Conservation (phyloP, 2,113 vertebrate species). For the Ascaphus truei region DNA sequence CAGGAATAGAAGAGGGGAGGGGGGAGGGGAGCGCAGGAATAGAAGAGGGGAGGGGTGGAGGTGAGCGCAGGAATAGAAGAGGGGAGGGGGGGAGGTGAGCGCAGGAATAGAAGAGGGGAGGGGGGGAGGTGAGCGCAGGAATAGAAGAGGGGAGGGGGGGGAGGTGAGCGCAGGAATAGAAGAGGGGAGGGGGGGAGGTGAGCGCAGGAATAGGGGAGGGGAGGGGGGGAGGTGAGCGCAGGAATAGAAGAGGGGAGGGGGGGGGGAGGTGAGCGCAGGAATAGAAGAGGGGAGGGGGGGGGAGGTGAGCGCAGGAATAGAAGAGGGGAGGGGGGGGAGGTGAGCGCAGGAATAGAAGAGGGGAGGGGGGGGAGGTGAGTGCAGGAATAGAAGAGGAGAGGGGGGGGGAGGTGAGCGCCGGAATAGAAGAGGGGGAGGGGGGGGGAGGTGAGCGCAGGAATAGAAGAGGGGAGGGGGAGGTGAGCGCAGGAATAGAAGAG, state of each 20-base stretch:
- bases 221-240: constrained; percentile 84
- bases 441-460: constrained; percentile 76
- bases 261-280: no score
- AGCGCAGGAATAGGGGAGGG: no score
- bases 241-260: background rate
- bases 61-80: constrained; percentile 76
- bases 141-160: constrained; percentile 88
- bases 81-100: constrained; percentile 88
- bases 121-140: no score
- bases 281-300: constrained; percentile 88
- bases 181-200: background rate
- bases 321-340: background rate
- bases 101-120: background rate
- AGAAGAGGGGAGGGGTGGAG: background rate
- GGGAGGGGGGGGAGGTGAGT: constrained; percentile 90
- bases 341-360: constrained; percentile 78
- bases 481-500: no score
- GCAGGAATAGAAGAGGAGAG: background rate
- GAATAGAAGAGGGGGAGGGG: constrained; percentile 86
- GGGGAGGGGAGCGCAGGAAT: constrained; percentile 74
- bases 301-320: constrained; percentile 67
- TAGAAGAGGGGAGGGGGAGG: background rate
- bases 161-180: constrained; percentile 67
- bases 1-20: constrained; percentile 85
- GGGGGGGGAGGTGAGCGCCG: background rate